Conservation (phyloP, 2,888 invertebrate species). For the Andrena camellia region DNA sequence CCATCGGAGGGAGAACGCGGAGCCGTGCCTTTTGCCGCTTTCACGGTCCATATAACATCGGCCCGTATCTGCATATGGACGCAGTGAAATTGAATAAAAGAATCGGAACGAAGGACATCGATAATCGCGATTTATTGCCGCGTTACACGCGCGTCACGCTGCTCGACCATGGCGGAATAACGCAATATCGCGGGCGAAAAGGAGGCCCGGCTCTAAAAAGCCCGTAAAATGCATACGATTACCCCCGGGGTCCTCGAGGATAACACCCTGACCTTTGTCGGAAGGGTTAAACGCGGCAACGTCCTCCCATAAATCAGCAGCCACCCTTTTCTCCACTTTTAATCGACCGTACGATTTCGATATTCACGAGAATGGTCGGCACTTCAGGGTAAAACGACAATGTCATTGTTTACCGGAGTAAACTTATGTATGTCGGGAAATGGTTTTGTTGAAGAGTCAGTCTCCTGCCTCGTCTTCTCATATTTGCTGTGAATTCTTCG, state of each 20-base stretch:
- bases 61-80: conserved; percentile 64
- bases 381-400: background rate
- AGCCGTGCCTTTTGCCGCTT: conserved; percentile 47
- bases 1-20: conserved; percentile 3
- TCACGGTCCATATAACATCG: conserved; percentile 65
- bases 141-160: conserved; percentile 78
- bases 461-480: background rate
- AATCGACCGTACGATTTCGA: conserved; percentile 71
- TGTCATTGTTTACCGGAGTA: conserved; percentile 11
- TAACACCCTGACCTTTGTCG: conserved; percentile 72
- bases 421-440: background rate
- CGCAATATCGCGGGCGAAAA: conserved; percentile 59
- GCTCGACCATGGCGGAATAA: conserved; percentile 72
- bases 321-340: conserved; percentile 56
- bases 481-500: background rate
- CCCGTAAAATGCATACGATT: conserved; percentile 83
- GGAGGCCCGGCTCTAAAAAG: conserved; percentile 65
- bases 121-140: conserved; percentile 82
- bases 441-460: background rate
- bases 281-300: conserved; percentile 63
- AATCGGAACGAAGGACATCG: conserved; percentile 61
- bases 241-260: conserved; percentile 71
- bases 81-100: conserved; percentile 62
- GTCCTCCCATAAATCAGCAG: conserved; percentile 71
- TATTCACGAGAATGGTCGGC: conserved; percentile 18